Evolutionary conservation across 2,888 invertebrate genomes (phyloP), one percentile per base, ranked within the genome.

Genomic region (Rhabditoides inermis): DNA sequence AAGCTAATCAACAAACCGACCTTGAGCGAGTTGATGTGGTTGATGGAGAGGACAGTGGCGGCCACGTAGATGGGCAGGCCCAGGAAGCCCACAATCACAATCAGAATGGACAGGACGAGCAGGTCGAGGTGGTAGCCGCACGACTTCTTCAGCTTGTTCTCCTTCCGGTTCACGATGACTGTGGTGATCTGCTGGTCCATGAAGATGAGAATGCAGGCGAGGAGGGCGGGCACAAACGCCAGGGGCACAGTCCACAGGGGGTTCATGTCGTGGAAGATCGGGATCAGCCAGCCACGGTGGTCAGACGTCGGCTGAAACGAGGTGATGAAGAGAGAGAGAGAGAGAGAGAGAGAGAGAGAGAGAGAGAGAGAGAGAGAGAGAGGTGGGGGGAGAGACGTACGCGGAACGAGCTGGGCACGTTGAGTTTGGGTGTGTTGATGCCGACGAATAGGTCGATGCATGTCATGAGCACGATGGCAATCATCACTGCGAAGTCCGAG

Each of bases 101-200:
- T 92, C 49, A 92, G 80, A 55, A 90, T 84, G 2, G 89, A 84
- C 61, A 95, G 80, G 1, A 95, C 82, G 74, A 94, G 88, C 27
- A 95, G 81, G 78, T 95, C 94, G 77, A 95, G 81, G 77, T 95
- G 94, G 77, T 92, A 92, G 26, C 94, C 94, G 77, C 90, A 88
- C 28, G 92, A 65, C 83, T 85, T 79, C 51, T 90, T 90, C 61
- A 98, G 81, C 79, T 95, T 94, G 77, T 95, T 90, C 79, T 98
- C 98, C 78, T 92, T 94, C 40, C 95, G 84, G 78, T 98, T 98
- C 28, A 98, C 88, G 76, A 98, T 98, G 28, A 98, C 95, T 45
- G 92, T 90, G 2, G 95, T 94, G 65, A 98, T 98, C 81, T 98
- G 95, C 77, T 98, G 95, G 82, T 98, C 95, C 94, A 98, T 95